Evolutionary conservation across 2,888 invertebrate species (phyloP).

Genomic region (Belgica antarctica): DNA sequence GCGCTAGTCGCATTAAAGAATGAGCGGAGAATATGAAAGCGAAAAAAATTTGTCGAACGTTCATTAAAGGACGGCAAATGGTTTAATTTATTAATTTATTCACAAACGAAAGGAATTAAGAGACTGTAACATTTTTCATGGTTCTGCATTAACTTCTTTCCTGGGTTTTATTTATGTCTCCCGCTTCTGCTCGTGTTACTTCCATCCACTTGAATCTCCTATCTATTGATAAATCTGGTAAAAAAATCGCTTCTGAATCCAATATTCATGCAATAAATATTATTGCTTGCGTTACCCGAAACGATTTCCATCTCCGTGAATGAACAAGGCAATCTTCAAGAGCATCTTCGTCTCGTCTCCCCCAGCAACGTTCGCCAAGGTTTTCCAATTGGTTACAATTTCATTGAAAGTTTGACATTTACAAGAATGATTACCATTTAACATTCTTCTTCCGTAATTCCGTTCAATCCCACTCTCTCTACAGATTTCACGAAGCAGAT

Average conservation of each 20-base stretch:
- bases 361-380: background rate
- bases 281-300: slow-evolving; percentile 18
- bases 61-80: slow-evolving; percentile 20
- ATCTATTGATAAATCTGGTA: slow-evolving; percentile 10
- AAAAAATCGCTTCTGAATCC: background rate
- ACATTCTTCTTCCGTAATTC: too few relatives aligned
- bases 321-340: slow-evolving; percentile 8
- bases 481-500: background rate
- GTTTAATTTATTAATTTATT: slow-evolving; percentile 42
- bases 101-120: slow-evolving; percentile 11
- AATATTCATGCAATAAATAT: slow-evolving; percentile 18
- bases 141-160: background rate
- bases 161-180: background rate
- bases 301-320: background rate
- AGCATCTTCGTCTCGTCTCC: background rate
- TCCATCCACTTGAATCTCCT: background rate
- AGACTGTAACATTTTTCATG: background rate
- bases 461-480: slow-evolving; percentile 3
- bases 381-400: background rate
- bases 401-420: slow-evolving; percentile 21
- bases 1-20: background rate
- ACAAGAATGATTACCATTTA: slow-evolving; percentile 41
- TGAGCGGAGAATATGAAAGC: background rate
- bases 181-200: background rate
- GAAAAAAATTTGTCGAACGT: slow-evolving; percentile 27